These are phyloP conservation scores for Protonibea diacanthus DNA, from an alignment of 2,797 vertebrate species.

Conservation along the genomic window DNA sequence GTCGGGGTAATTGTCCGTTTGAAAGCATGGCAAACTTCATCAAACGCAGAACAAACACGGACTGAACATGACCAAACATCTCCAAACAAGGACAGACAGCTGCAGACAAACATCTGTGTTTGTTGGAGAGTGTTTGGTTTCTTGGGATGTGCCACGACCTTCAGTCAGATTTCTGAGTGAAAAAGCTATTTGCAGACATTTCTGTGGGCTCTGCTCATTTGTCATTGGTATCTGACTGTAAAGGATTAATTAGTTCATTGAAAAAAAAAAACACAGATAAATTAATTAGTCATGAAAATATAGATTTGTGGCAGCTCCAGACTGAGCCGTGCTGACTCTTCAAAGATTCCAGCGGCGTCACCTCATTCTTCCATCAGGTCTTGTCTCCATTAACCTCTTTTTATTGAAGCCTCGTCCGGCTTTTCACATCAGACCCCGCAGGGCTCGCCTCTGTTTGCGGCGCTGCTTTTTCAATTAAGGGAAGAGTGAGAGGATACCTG, in stretches of 20 bases:
- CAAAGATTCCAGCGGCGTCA: constrained; percentile 11
- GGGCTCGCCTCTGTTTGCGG: constrained; percentile 67
- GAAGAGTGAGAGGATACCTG: constrained; percentile 47
- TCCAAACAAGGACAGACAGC: too few species aligned
- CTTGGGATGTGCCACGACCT: too few species aligned
- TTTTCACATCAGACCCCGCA: constrained; percentile 69
- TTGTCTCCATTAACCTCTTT: constrained; percentile 58
- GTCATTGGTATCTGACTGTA: not conserved
- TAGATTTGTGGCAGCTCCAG: not conserved
- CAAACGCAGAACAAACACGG: too few species aligned
- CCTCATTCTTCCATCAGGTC: constrained; percentile 27
- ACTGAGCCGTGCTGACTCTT: not conserved
- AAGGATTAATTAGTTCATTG: not conserved
- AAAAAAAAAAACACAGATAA: not conserved
- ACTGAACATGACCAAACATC: too few species aligned
- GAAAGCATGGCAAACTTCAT: too few species aligned
- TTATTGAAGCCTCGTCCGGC: constrained; percentile 61
- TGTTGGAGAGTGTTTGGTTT: too few species aligned
- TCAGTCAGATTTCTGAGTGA: not conserved
- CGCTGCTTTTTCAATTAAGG: constrained; percentile 70
- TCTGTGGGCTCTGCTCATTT: not conserved
- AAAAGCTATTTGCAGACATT: not conserved
- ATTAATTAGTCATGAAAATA: not conserved
- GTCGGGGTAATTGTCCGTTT: too few species aligned
- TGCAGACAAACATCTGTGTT: too few species aligned